Percentiles rank a stretch among this genome's conserved stretches.
These are phyloP conservation scores for Meta bourneti DNA, from an alignment of 2,888 invertebrate genomes.

Conservation along the genomic window DNA sequence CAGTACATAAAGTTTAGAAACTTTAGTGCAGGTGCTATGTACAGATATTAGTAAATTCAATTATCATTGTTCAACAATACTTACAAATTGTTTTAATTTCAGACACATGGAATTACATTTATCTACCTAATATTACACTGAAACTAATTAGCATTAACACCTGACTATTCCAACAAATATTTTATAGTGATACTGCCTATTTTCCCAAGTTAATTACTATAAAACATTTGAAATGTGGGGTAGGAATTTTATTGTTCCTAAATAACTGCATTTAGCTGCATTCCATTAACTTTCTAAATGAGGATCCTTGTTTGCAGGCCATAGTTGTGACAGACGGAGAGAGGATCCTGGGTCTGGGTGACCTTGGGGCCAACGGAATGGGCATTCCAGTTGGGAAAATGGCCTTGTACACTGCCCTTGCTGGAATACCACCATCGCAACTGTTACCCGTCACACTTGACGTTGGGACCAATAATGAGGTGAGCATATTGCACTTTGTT, in stretches of 20 bases:
- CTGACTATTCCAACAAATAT: no score
- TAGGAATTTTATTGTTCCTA: background rate
- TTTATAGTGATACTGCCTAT: no score
- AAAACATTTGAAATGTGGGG: no score
- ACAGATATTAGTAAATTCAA: no score
- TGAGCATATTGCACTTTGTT: conserved; percentile 79
- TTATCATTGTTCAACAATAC: no score
- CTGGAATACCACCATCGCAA: conserved; percentile 96
- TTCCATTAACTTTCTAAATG: background rate
- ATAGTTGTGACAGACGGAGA: conserved; percentile 93
- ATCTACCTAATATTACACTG: no score
- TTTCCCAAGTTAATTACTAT: no score
- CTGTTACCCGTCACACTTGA: conserved; percentile 96
- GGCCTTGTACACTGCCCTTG: conserved; percentile 96
- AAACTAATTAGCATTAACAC: no score
- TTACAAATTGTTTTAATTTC: no score
- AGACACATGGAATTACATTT: no score
- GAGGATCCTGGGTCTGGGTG: conserved; percentile 97
- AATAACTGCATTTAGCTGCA: background rate
- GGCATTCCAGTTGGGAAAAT: conserved; percentile 99
- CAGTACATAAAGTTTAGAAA: no score
- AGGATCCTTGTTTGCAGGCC: conserved; percentile 30
- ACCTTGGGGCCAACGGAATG: conserved; percentile 98
- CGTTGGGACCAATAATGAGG: conserved; percentile 95
- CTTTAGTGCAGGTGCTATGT: no score